phyloP scores from a whole-genome alignment of 2,888 invertebrate genomes.

The Caradrina kadenii region DNA sequence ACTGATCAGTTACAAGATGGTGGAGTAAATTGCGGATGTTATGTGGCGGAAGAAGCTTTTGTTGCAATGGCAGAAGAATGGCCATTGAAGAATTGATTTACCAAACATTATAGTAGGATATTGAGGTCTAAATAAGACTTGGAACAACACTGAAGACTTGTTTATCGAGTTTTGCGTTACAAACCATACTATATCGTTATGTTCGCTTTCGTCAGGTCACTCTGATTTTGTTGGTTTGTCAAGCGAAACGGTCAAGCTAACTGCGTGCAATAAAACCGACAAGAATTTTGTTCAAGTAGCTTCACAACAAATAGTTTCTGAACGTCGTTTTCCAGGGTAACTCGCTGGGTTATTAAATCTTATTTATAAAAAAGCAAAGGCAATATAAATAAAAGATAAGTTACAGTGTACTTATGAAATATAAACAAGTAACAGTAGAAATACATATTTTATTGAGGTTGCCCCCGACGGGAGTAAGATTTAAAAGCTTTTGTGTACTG shows the following conservation, averaged over 20 bases:
- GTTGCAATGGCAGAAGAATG: neutral
- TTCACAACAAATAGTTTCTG: constrained; percentile 12
- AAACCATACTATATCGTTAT: constrained; percentile 3
- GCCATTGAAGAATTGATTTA: neutral
- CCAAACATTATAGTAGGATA: neutral
- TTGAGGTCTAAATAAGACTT: neutral
- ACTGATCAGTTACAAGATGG: constrained; percentile 9
- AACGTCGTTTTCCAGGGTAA: neutral
- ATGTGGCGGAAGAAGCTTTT: neutral
- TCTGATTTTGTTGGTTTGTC: constrained; percentile 39
- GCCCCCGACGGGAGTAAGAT: constrained; percentile 29
- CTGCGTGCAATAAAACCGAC: constrained; percentile 35
- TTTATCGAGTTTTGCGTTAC: neutral
- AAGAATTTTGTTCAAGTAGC: constrained; percentile 16
- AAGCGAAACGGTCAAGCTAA: constrained; percentile 52
- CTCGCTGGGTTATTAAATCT: no score
- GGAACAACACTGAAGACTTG: no score
- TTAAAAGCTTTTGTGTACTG: constrained; percentile 47
- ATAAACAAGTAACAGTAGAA: constrained; percentile 14
- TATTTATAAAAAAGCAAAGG: constrained; percentile 24
- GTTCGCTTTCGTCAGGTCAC: constrained; percentile 9
- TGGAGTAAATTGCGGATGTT: neutral
- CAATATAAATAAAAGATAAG: constrained; percentile 4
- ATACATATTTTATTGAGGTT: constrained; percentile 29
- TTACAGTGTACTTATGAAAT: constrained; percentile 11